Conservation (phyloP, 2,888 invertebrate species). For the Callimorpha dominula region DNA sequence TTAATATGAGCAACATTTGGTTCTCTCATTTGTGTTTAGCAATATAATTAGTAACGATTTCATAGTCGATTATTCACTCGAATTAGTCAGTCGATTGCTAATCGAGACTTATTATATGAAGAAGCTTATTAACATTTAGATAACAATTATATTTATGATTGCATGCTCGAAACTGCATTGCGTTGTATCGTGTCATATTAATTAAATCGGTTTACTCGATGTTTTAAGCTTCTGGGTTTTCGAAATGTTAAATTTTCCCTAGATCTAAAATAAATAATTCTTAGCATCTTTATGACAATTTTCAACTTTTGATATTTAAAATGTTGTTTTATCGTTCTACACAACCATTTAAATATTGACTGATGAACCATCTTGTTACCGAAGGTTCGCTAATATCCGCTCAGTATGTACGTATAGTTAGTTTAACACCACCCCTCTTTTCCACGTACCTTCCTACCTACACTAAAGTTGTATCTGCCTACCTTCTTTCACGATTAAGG, state of each 20-base stretch:
- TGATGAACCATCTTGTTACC: slow-evolving; percentile 16
- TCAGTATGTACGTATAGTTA: too few relatives aligned
- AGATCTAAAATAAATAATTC: slow-evolving; percentile 27
- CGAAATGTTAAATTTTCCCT: neutral
- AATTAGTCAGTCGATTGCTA: slow-evolving; percentile 39
- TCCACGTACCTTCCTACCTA: neutral
- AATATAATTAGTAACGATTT: slow-evolving; percentile 34
- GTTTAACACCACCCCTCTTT: neutral
- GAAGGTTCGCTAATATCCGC: neutral
- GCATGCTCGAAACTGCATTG: neutral
- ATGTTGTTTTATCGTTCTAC: slow-evolving; percentile 14
- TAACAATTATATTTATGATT: neutral
- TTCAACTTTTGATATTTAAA: slow-evolving; percentile 6
- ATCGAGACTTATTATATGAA: slow-evolving; percentile 34
- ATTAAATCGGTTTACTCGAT: neutral
- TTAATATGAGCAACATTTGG: slow-evolving; percentile 56
- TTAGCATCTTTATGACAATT: slow-evolving; percentile 39
- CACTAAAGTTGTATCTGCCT: neutral
- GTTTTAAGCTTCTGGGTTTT: neutral
- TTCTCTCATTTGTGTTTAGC: slow-evolving; percentile 51
- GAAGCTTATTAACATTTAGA: slow-evolving; percentile 26
- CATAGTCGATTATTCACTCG: slow-evolving; percentile 39
- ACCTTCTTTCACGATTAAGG: neutral
- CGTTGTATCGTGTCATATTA: neutral
- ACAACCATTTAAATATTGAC: slow-evolving; percentile 19